Percentiles rank a stretch among this genome's conserved stretches.
These are phyloP conservation scores for Campylomormyrus numenius DNA, from an alignment of 2,113 vertebrate genomes.

Conservation along the genomic window DNA sequence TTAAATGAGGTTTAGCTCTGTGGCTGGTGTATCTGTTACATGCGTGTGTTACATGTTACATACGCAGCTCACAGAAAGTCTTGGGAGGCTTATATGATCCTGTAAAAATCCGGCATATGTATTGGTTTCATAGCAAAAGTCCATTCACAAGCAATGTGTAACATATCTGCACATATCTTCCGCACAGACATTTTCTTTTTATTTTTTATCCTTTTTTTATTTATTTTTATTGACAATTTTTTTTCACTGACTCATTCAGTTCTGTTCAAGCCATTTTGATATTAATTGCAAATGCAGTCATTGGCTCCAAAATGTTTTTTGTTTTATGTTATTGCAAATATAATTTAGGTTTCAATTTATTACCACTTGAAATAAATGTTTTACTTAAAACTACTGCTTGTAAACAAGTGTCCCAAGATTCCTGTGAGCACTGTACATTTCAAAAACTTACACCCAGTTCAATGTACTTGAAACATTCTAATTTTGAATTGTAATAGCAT, in stretches of 20 bases:
- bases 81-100: too few relatives aligned
- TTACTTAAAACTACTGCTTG: neutral
- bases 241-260: too few relatives aligned
- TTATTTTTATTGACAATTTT: neutral
- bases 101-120: too few relatives aligned
- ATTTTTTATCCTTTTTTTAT: neutral
- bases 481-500: neutral
- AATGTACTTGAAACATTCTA: neutral
- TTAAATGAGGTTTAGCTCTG: neutral
- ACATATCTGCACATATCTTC: too few relatives aligned
- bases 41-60: neutral
- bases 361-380: neutral
- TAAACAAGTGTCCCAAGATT: neutral
- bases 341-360: neutral
- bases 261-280: too few relatives aligned
- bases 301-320: neutral
- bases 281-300: too few relatives aligned
- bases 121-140: too few relatives aligned
- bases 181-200: too few relatives aligned
- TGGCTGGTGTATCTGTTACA: neutral
- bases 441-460: neutral
- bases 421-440: neutral
- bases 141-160: too few relatives aligned
- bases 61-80: too few relatives aligned
- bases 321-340: neutral